Evolutionary conservation across 1,140 invertebrate genomes (phyloP).

Genomic region (Phortica variegata): DNA sequence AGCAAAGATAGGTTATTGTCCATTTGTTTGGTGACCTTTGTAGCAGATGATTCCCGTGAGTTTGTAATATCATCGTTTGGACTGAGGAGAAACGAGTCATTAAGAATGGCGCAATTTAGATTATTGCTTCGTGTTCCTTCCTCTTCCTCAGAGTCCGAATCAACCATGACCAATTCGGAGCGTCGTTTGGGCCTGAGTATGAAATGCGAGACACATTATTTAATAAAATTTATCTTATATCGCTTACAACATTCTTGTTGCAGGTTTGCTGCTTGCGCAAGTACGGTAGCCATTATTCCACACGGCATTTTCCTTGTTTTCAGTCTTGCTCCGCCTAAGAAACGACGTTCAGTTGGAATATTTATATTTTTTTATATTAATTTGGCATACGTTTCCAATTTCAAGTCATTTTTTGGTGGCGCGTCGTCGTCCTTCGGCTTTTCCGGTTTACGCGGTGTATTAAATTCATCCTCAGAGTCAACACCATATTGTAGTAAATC

Average conservation of each 20-base stretch:
- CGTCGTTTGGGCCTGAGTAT: slow-evolving; percentile 35
- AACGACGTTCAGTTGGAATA: background rate
- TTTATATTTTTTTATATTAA: background rate
- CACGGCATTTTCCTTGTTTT: slow-evolving; percentile 21
- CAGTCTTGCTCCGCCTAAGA: slow-evolving; percentile 1
- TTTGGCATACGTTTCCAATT: slow-evolving; percentile 3
- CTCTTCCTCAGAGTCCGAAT: slow-evolving; percentile 49
- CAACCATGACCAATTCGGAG: slow-evolving; percentile 36
- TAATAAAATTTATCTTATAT: too few species aligned
- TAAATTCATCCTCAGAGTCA: slow-evolving; percentile 42
- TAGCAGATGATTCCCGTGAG: background rate
- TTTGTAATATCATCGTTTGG: slow-evolving; percentile 34
- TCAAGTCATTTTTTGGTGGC: background rate
- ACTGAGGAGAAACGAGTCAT: slow-evolving; percentile 51
- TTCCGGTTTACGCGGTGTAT: slow-evolving; percentile 29
- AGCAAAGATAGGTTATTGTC: slow-evolving; percentile 40
- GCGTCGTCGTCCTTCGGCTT: slow-evolving; percentile 13
- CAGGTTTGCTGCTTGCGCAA: too few species aligned
- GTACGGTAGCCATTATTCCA: too few species aligned
- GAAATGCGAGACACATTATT: too few species aligned
- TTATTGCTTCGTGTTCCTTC: slow-evolving; percentile 32
- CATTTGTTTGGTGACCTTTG: slow-evolving; percentile 3
- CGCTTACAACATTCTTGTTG: slow-evolving; percentile 19
- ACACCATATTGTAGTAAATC: slow-evolving; percentile 36
- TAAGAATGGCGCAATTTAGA: slow-evolving; percentile 49